Evolutionary conservation across 2,113 vertebrate genomes (phyloP).

Genomic region (Dicrurus megarhynchus): DNA sequence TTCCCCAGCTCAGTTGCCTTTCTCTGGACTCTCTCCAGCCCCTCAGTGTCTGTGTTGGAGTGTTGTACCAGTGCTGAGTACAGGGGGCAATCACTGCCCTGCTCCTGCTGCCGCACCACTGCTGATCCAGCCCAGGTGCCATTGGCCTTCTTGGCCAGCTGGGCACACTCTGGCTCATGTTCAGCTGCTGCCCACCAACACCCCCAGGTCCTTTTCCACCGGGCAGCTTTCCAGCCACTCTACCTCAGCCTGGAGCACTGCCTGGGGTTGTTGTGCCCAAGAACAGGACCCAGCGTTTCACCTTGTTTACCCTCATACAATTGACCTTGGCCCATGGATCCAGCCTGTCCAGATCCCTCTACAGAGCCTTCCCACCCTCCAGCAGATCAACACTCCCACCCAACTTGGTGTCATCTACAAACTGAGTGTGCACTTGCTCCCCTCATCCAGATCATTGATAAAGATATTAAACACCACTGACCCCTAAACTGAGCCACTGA

Average conservation of each 20-base stretch:
- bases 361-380: neutral
- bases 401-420: neutral
- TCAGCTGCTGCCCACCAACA: neutral
- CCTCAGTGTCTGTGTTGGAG: neutral
- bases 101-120: neutral
- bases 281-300: neutral
- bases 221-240: neutral
- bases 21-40: rapidly evolving
- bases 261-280: too few relatives aligned
- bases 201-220: neutral
- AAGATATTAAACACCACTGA: rapidly evolving
- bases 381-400: neutral
- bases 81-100: neutral
- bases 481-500: neutral
- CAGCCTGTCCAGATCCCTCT: neutral
- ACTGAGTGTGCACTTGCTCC: rapidly evolving
- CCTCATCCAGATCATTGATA: too few relatives aligned
- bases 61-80: neutral
- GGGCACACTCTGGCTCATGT: neutral
- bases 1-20: neutral
- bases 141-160: neutral
- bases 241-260: neutral
- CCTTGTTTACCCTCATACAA: neutral
- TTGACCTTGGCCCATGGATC: rapidly evolving
- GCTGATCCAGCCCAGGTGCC: too few relatives aligned